phyloP scores from a whole-genome alignment of 2,888 invertebrate species.

The Platynereis dumerilii region DNA sequence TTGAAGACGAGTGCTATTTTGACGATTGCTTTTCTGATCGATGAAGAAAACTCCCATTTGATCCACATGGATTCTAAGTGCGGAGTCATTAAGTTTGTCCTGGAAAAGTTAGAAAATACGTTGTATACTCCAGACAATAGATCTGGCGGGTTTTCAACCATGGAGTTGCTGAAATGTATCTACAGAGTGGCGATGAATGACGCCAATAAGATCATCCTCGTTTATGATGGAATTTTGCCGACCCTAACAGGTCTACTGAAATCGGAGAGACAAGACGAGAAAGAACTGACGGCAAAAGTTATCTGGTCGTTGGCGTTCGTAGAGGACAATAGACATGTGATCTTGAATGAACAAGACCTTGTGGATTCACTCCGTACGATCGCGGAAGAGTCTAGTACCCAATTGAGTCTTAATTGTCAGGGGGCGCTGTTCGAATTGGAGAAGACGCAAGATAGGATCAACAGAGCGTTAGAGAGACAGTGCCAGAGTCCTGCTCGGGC shows the following conservation, averaged over 20 bases:
- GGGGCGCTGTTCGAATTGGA: constrained; percentile 21
- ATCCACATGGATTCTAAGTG: constrained; percentile 12
- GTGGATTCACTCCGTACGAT: constrained; percentile 6
- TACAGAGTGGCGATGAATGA: constrained; percentile 23
- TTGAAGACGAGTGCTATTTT: constrained; percentile 23
- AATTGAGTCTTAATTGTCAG: neutral
- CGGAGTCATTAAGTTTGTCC: constrained; percentile 20
- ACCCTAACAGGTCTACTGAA: constrained; percentile 6
- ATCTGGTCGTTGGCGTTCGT: constrained; percentile 21
- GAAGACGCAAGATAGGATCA: constrained; percentile 21
- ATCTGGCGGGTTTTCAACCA: constrained; percentile 16
- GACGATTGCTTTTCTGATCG: constrained; percentile 22
- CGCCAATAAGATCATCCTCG: constrained; percentile 23
- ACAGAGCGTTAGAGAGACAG: constrained; percentile 20
- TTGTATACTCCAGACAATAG: constrained; percentile 12
- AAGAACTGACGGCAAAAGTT: constrained; percentile 9
- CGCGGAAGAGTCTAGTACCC: neutral
- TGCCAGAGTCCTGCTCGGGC: constrained; percentile 14
- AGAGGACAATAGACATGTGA: constrained; percentile 21
- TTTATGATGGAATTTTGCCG: constrained; percentile 17
- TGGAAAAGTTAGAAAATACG: constrained; percentile 21
- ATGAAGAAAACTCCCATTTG: constrained; percentile 21
- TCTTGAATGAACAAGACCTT: constrained; percentile 15
- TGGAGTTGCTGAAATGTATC: constrained; percentile 15
- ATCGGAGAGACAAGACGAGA: constrained; percentile 7